Evolutionary conservation across 2,113 vertebrate species (phyloP).

Genomic region (Lichenostomus cassidix): DNA sequence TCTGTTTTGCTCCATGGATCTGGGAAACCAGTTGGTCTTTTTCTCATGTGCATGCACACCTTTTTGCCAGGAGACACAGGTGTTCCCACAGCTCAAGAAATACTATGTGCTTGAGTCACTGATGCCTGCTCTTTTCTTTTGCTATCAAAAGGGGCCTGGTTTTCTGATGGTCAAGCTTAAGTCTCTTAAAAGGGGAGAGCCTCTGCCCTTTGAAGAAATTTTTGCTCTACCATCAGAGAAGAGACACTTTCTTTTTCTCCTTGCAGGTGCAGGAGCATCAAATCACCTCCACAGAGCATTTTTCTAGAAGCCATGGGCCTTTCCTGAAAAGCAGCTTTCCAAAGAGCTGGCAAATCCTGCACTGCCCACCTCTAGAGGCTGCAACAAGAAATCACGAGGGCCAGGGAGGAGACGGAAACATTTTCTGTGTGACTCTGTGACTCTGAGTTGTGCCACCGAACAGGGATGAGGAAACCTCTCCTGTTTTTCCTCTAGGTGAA

Average conservation of each 20-base stretch:
- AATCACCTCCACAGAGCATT: not conserved
- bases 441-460: not conserved
- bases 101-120: not conserved
- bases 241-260: not conserved
- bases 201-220: not conserved
- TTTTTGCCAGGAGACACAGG: not conserved
- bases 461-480: not conserved
- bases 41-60: accelerated
- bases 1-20: not conserved
- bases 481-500: not conserved
- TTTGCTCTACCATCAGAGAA: not conserved
- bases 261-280: not conserved
- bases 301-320: not conserved
- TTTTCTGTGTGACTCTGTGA: accelerated
- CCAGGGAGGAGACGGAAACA: not conserved
- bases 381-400: not conserved
- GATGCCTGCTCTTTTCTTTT: not conserved
- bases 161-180: not conserved
- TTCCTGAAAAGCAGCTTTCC: not conserved
- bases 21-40: not conserved
- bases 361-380: not conserved
- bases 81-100: not conserved
- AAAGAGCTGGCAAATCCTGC: not conserved
- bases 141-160: not conserved
- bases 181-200: not conserved